Evolutionary conservation across 2,113 vertebrate genomes (phyloP).

Genomic region (Xenopus borealis): DNA sequence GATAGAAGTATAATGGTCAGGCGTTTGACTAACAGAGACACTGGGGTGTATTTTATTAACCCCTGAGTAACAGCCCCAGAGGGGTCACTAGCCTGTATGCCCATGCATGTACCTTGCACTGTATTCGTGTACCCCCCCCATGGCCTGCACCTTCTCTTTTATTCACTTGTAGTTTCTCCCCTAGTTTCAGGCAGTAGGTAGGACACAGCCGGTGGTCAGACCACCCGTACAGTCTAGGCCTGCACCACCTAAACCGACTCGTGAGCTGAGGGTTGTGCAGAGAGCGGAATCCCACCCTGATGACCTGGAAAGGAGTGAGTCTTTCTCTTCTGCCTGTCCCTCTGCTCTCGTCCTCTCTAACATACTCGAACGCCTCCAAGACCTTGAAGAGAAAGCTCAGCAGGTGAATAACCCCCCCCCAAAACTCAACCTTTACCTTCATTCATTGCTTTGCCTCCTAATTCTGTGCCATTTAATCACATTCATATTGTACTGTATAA

Average conservation of each 20-base stretch:
- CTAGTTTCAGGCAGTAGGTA: conserved; percentile 75
- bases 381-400: conserved; percentile 85
- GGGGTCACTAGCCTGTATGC: not conserved
- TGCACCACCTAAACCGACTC: conserved; percentile 48
- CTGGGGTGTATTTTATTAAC: too few species aligned
- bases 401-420: conserved; percentile 80
- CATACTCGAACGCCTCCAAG: conserved; percentile 86
- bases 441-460: too few species aligned
- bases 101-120: too few species aligned
- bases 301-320: conserved; percentile 59
- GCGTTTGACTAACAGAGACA: too few species aligned
- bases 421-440: too few species aligned
- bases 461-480: too few species aligned
- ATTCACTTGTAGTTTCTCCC: conserved; percentile 66
- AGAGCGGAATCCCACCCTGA: conserved; percentile 59
- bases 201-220: conserved; percentile 67
- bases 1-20: too few species aligned
- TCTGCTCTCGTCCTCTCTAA: conserved; percentile 79
- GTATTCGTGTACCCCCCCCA: too few species aligned
- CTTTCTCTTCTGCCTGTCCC: conserved; percentile 67
- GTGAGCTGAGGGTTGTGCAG: conserved; percentile 63
- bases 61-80: too few species aligned
- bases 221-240: conserved; percentile 61
- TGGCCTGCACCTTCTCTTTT: conserved; percentile 16
- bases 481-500: too few species aligned